Percentiles rank a stretch among this genome's conserved stretches.
These are phyloP conservation scores for Hartigia nigra DNA, from an alignment of 2,888 invertebrate genomes.

Conservation along the genomic window DNA sequence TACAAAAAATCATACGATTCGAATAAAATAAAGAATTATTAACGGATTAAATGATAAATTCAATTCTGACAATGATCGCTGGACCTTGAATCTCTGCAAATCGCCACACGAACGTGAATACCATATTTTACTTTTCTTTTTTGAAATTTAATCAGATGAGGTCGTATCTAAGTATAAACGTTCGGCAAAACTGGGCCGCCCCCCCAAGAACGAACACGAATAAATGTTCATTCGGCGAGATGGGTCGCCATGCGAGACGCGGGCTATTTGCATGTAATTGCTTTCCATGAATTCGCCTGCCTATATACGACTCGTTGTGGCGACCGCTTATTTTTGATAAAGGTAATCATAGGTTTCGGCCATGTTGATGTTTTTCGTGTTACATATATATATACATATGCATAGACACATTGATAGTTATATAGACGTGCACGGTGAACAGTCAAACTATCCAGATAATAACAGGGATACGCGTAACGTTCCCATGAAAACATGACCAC, in stretches of 20 bases:
- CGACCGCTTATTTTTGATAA: conserved; percentile 34
- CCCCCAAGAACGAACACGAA: conserved; percentile 41
- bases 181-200: conserved; percentile 26
- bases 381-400: neutral
- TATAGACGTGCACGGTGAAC: neutral
- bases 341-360: conserved; percentile 54
- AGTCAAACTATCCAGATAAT: neutral
- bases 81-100: too few species aligned
- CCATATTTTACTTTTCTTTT: too few species aligned
- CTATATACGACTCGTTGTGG: neutral
- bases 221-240: conserved; percentile 53
- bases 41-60: neutral
- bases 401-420: too few species aligned
- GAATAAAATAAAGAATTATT: neutral
- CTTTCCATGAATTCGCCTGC: conserved; percentile 54
- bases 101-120: neutral
- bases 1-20: neutral
- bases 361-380: conserved; percentile 1
- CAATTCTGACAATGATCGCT: neutral
- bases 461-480: neutral
- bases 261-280: conserved; percentile 61
- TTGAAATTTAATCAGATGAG: neutral
- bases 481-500: neutral
- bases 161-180: neutral
- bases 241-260: conserved; percentile 55